These are phyloP conservation scores for Sesamia nonagrioides DNA, from an alignment of 1,140 invertebrate species.

Conservation along the genomic window DNA sequence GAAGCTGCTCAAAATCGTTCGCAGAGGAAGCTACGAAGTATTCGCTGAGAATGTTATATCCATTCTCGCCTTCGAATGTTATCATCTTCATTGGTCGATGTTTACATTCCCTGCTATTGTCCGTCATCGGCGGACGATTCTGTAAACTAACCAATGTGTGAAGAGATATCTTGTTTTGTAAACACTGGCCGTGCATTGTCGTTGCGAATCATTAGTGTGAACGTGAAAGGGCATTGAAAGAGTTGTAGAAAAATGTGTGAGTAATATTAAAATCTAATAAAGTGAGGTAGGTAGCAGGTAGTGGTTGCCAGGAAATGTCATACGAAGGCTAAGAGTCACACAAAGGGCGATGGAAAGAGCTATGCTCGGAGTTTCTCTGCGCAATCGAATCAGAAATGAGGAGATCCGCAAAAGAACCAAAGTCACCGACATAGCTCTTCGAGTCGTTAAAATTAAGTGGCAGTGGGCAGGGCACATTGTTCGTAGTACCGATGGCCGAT, in stretches of 20 bases:
- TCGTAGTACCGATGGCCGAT: too few species aligned
- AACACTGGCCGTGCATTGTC: conserved; percentile 31
- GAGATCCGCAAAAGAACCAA: too few species aligned
- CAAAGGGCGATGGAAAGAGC: too few species aligned
- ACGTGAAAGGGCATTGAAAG: neutral
- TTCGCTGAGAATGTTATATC: conserved; percentile 33
- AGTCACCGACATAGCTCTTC: too few species aligned
- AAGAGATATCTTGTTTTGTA: conserved; percentile 49
- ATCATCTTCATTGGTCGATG: conserved; percentile 1
- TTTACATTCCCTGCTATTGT: conserved; percentile 38
- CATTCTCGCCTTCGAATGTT: neutral
- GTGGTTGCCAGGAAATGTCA: too few species aligned
- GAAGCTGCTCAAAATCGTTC: conserved; percentile 38
- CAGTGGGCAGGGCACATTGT: too few species aligned
- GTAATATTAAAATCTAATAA: too few species aligned
- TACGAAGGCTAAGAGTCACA: too few species aligned
- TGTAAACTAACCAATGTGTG: conserved; percentile 30
- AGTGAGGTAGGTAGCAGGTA: too few species aligned
- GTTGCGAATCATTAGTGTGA: conserved; percentile 10
- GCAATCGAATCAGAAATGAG: too few species aligned
- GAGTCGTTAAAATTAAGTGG: too few species aligned
- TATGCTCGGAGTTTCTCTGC: too few species aligned
- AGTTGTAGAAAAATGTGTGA: neutral
- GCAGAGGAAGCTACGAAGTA: conserved; percentile 2
- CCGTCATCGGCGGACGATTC: conserved; percentile 9